Evolutionary conservation across 2,888 invertebrate genomes (phyloP).

Genomic region (Noctua janthina): DNA sequence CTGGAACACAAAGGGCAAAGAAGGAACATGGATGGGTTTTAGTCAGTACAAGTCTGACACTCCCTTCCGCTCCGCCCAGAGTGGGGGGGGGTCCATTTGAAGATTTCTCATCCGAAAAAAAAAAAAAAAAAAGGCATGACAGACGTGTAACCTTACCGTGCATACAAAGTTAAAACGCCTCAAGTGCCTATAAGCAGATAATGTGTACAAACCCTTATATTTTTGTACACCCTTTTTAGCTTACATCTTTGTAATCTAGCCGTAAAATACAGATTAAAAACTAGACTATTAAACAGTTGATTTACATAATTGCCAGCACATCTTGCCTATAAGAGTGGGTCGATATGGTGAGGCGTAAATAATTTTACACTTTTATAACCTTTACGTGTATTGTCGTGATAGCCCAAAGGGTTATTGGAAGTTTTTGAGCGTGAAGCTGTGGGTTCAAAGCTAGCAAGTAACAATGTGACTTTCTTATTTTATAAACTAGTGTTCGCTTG

Average conservation of each 20-base stretch:
- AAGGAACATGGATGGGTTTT: too few relatives aligned
- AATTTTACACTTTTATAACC: constrained; percentile 12
- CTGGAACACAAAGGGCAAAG: too few relatives aligned
- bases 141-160: not conserved
- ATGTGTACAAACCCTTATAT: not conserved
- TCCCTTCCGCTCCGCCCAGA: too few relatives aligned
- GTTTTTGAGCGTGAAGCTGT: not conserved
- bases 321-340: not conserved
- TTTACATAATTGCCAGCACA: constrained; percentile 51
- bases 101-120: too few relatives aligned
- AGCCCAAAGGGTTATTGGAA: not conserved
- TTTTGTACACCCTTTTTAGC: not conserved
- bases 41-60: too few relatives aligned
- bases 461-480: too few relatives aligned
- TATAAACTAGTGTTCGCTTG: too few relatives aligned
- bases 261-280: constrained; percentile 17
- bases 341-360: constrained; percentile 6
- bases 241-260: constrained; percentile 4
- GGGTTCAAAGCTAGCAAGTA: not conserved
- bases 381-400: constrained; percentile 6
- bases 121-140: not conserved
- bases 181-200: not conserved
- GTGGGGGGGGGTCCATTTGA: too few relatives aligned
- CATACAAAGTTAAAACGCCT: not conserved
- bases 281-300: constrained; percentile 24